Evolutionary conservation across 2,113 vertebrate genomes (phyloP).

Genomic region (Dryoscopus gambensis): DNA sequence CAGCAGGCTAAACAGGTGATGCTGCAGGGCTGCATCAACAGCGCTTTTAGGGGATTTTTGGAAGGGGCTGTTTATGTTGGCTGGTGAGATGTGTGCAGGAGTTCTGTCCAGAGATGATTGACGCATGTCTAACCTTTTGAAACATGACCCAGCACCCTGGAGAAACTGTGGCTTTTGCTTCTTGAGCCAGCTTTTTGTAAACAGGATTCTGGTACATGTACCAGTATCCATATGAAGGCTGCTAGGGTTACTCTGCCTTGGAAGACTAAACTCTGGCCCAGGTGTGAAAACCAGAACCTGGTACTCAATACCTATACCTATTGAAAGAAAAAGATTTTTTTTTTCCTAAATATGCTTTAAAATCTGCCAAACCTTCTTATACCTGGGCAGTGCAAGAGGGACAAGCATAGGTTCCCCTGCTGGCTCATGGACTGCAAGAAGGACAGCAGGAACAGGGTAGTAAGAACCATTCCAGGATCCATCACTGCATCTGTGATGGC

Average conservation of each 20-base stretch:
- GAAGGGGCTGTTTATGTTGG: neutral
- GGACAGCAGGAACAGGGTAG: neutral
- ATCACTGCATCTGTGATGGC: neutral
- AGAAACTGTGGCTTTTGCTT: neutral
- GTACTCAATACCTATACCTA: neutral
- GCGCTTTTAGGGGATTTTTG: neutral
- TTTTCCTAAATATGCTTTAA: neutral
- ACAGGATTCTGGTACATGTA: neutral
- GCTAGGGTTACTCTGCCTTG: neutral
- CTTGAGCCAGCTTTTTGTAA: neutral
- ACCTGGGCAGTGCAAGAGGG: neutral
- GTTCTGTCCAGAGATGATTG: neutral
- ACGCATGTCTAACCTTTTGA: neutral
- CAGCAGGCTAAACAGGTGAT: neutral
- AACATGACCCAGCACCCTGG: neutral
- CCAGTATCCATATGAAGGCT: neutral
- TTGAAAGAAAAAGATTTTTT: neutral
- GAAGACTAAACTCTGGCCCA: neutral
- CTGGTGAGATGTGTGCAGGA: rapidly evolving
- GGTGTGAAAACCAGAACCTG: neutral
- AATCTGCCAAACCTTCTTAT: neutral
- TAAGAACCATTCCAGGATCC: neutral
- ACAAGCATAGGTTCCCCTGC: rapidly evolving
- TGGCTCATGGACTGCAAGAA: neutral
- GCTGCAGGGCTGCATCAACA: neutral